Percentiles rank a stretch among this genome's conserved stretches.
Evolutionary conservation across 2,888 invertebrate genomes (phyloP).

Genomic region (Criorhina ranunculi): DNA sequence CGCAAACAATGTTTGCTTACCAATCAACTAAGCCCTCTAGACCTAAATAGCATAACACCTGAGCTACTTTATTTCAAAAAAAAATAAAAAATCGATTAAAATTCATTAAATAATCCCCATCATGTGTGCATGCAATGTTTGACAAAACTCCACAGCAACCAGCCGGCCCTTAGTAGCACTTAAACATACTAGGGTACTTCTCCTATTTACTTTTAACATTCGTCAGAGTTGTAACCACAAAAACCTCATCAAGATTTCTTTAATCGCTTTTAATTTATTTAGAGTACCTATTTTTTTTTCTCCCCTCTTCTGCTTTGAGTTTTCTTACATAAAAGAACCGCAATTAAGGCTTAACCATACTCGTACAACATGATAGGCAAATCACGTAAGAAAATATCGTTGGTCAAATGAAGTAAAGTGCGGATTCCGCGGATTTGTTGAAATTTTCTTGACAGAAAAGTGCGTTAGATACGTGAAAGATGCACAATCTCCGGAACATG

Average conservation of each 20-base stretch:
- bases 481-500: neutral
- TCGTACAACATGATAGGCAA: constrained; percentile 42
- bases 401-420: neutral
- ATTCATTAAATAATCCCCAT: constrained; percentile 25
- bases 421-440: constrained; percentile 8
- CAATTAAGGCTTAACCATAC: constrained; percentile 32
- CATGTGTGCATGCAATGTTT: constrained; percentile 20
- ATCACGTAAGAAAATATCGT: constrained; percentile 54
- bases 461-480: constrained; percentile 51
- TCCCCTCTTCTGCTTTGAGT: neutral
- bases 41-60: constrained; percentile 12
- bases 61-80: neutral
- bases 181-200: constrained; percentile 10
- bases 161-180: constrained; percentile 9
- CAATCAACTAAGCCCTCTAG: constrained; percentile 5
- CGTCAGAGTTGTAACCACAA: constrained; percentile 37
- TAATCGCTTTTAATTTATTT: constrained; percentile 26
- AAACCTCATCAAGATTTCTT: constrained; percentile 34
- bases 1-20: neutral
- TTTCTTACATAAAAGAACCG: constrained; percentile 70
- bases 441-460: constrained; percentile 17
- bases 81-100: constrained; percentile 34
- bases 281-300: constrained; percentile 17
- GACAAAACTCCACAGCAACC: constrained; percentile 11
- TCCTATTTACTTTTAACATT: constrained; percentile 27